Percentiles rank a stretch among this genome's conserved stretches.
Evolutionary conservation across 2,888 invertebrate species (phyloP).

Genomic region (Eudasyphora cyanicolor): DNA sequence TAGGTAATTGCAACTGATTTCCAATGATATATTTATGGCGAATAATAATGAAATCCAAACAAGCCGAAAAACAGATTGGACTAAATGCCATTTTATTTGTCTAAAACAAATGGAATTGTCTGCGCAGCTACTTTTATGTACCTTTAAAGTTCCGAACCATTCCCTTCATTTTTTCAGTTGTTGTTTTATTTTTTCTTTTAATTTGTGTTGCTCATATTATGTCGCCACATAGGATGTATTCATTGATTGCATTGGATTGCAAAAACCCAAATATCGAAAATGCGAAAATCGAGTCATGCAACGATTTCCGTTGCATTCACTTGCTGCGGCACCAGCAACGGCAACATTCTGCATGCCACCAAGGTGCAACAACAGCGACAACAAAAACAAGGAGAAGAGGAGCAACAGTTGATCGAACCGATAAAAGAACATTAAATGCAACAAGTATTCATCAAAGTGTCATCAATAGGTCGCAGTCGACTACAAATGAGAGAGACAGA

Average conservation of each 20-base stretch:
- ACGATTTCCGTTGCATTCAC: slow-evolving; percentile 53
- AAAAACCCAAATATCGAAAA: slow-evolving; percentile 28
- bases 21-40: slow-evolving; percentile 41
- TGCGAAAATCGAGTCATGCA: slow-evolving; percentile 57
- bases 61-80: slow-evolving; percentile 8
- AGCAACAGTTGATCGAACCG: slow-evolving; percentile 28
- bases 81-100: slow-evolving; percentile 54
- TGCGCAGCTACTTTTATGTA: slow-evolving; percentile 30
- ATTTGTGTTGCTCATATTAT: background rate
- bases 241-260: background rate
- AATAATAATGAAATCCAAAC: slow-evolving; percentile 29
- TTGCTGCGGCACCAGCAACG: too few species aligned
- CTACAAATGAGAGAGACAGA: slow-evolving; percentile 39
- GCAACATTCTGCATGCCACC: slow-evolving; percentile 1
- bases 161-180: slow-evolving; percentile 34
- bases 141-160: slow-evolving; percentile 29
- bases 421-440: slow-evolving; percentile 45
- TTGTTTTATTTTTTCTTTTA: slow-evolving; percentile 29
- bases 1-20: slow-evolving; percentile 60
- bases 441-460: slow-evolving; percentile 61
- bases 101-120: slow-evolving; percentile 28
- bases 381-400: background rate
- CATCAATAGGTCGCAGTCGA: slow-evolving; percentile 57
- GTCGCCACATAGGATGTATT: background rate
- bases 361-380: slow-evolving; percentile 4